A percentile compares a stretch with the other conserved stretches of the same genome.
These are phyloP conservation scores for Lepidocolaptes lacrymiger DNA, from an alignment of 2,797 vertebrate genomes.

Conservation along the genomic window DNA sequence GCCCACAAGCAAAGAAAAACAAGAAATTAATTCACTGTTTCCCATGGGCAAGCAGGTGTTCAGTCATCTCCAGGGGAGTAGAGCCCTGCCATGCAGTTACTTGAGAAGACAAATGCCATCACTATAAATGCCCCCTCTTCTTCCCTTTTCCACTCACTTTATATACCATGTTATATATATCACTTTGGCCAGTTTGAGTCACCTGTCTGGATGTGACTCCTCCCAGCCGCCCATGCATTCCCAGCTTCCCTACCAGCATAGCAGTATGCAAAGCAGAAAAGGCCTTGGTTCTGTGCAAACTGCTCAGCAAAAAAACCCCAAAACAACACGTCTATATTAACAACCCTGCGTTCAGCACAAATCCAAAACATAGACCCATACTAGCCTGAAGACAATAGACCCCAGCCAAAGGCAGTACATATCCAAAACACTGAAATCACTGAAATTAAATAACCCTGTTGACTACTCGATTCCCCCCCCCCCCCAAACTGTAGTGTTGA, in stretches of 20 bases:
- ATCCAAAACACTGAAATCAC: background rate
- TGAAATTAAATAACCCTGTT: background rate
- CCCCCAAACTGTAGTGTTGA: background rate
- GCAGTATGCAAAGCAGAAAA: background rate
- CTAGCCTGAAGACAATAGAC: background rate
- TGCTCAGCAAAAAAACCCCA: background rate
- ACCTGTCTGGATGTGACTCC: background rate
- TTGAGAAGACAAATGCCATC: background rate
- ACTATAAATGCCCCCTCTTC: background rate
- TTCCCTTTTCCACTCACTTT: background rate
- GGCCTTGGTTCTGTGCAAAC: background rate
- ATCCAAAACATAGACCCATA: background rate
- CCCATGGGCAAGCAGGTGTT: background rate
- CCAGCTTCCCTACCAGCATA: rapidly evolving
- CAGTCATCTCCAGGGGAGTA: background rate
- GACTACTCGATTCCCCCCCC: background rate
- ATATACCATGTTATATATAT: background rate
- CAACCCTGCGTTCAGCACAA: background rate
- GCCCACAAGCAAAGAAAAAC: background rate
- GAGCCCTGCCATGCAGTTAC: rapidly evolving
- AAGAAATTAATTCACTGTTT: background rate
- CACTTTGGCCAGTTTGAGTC: background rate
- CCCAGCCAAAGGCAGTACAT: background rate
- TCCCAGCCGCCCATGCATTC: background rate
- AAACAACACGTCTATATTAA: background rate